Conservation (phyloP, 1,140 invertebrate genomes). For the Laupala kohalensis region DNA sequence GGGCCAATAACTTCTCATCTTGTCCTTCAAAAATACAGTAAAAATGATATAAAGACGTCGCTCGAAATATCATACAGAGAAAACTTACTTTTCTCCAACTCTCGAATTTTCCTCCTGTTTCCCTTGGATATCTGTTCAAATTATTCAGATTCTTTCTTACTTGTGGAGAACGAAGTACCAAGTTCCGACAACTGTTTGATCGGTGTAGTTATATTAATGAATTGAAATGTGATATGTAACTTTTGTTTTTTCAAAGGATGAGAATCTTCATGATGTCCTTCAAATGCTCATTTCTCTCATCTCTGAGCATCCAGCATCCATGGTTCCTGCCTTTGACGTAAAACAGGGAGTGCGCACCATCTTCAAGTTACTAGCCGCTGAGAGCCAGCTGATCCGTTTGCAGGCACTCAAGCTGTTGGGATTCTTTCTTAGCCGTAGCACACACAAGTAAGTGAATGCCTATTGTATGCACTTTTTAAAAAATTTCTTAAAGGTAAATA, state of each 20-base stretch:
- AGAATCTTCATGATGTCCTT: constrained; percentile 95
- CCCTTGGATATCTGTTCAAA: too few relatives aligned
- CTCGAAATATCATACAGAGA: too few relatives aligned
- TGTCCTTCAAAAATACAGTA: too few relatives aligned
- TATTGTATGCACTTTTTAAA: neutral
- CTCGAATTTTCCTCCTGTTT: too few relatives aligned
- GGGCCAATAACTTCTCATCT: too few relatives aligned
- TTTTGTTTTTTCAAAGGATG: constrained; percentile 56
- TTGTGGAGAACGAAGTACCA: too few relatives aligned
- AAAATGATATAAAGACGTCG: too few relatives aligned
- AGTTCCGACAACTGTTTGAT: too few relatives aligned
- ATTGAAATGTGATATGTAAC: neutral
- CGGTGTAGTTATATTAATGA: too few relatives aligned
- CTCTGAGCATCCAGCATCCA: constrained; percentile 94
- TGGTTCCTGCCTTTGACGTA: constrained; percentile 96
- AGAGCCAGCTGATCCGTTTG: constrained; percentile 88
- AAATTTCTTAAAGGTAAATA: neutral
- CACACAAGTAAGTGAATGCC: constrained; percentile 66
- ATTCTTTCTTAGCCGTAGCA: constrained; percentile 88
- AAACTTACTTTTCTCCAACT: too few relatives aligned
- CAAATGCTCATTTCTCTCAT: constrained; percentile 94
- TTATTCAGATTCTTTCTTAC: too few relatives aligned
- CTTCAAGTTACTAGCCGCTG: constrained; percentile 89
- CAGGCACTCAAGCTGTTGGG: constrained; percentile 91
- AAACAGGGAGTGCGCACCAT: constrained; percentile 93